A percentile compares a stretch with the other conserved stretches of the same genome.
Conservation (phyloP, 2,888 invertebrate genomes). For the Ophioninae sp. region DNA sequence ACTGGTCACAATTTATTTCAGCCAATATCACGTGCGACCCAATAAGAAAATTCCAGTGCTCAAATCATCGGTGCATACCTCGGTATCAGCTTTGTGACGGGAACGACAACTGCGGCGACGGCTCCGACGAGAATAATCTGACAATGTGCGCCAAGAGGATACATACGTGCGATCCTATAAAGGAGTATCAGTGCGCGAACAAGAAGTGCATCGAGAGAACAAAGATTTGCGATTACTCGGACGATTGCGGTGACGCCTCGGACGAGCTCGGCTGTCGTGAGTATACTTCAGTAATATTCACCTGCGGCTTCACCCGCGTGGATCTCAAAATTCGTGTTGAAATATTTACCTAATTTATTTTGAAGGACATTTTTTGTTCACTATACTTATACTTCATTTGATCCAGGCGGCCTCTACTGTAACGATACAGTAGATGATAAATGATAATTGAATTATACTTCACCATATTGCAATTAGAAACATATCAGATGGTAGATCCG, state of each 20-base stretch:
- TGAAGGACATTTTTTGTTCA: too few relatives aligned
- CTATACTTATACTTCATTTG: too few relatives aligned
- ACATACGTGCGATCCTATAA: constrained; percentile 88
- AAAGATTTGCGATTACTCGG: constrained; percentile 93
- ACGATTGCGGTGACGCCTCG: constrained; percentile 95
- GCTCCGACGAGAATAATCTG: constrained; percentile 97
- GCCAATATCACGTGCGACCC: constrained; percentile 93
- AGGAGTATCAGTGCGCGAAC: constrained; percentile 94
- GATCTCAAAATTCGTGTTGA: too few relatives aligned
- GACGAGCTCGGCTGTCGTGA: constrained; percentile 95
- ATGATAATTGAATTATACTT: too few relatives aligned
- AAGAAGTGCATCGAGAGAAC: constrained; percentile 90
- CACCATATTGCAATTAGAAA: too few relatives aligned
- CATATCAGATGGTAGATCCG: too few relatives aligned
- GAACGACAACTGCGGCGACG: constrained; percentile 96
- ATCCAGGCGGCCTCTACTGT: too few relatives aligned
- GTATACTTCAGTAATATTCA: constrained; percentile 64
- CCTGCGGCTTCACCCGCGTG: too few relatives aligned
- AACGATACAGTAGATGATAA: too few relatives aligned
- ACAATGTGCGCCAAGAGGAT: constrained; percentile 91
- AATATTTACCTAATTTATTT: too few relatives aligned
- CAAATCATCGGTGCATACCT: constrained; percentile 93
- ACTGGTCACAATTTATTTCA: constrained; percentile 63
- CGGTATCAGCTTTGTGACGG: constrained; percentile 94
- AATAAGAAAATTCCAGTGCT: constrained; percentile 92